phyloP scores from a whole-genome alignment of 1,140 invertebrate species.

The Apis mellifera region Amel_HAv3.1 CM009937.2:12231501-12232000 shows the following conservation, averaged over 20 bases:
- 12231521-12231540: too few relatives aligned
- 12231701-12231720: not conserved
- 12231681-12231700: not conserved
- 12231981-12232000: not conserved
- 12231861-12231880: too few relatives aligned
- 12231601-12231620: slow-evolving; percentile 4
- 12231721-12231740: slow-evolving; percentile 14
- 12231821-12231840: not conserved
- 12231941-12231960: too few relatives aligned
- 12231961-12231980: not conserved
- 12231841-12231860: not conserved
- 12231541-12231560: slow-evolving; percentile 10
- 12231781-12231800: not conserved
- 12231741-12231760: not conserved
- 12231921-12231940: too few relatives aligned
- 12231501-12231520: too few relatives aligned
- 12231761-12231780: not conserved
- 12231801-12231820: not conserved
- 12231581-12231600: not conserved
- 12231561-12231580: slow-evolving; percentile 3
- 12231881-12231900: too few relatives aligned
- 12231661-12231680: not conserved
- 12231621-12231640: not conserved
- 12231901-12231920: too few relatives aligned
- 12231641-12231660: not conserved